These are phyloP conservation scores for Heteromurus nitidus DNA, from an alignment of 2,888 invertebrate species.

Conservation along the genomic window DNA sequence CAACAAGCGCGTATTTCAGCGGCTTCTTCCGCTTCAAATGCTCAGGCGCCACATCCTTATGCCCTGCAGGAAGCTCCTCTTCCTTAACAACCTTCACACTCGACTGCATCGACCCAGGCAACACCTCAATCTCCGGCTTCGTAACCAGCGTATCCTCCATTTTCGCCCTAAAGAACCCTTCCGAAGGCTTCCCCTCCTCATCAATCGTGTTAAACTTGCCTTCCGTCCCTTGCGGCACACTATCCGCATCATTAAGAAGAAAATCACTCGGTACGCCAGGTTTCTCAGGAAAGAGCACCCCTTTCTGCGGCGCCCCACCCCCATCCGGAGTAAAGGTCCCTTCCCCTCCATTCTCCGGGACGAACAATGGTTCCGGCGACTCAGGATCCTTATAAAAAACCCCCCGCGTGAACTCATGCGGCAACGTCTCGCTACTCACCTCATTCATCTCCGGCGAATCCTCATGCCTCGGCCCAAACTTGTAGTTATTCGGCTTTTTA, in stretches of 20 bases:
- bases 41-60: no score
- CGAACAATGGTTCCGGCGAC: slow-evolving; percentile 12
- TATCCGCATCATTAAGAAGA: not conserved
- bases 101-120: slow-evolving; percentile 11
- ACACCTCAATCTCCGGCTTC: not conserved
- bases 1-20: slow-evolving; percentile 25
- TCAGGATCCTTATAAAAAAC: no score
- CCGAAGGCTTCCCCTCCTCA: not conserved
- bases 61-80: not conserved
- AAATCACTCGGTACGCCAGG: not conserved
- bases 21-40: not conserved
- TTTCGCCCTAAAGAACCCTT: not conserved
- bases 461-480: not conserved
- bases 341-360: no score
- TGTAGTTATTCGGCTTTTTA: not conserved
- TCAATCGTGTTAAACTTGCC: not conserved
- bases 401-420: slow-evolving; percentile 18
- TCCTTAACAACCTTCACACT: not conserved
- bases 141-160: not conserved
- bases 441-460: not conserved
- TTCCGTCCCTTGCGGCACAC: not conserved
- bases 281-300: not conserved
- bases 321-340: no score
- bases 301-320: no score
- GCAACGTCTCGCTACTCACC: not conserved